Evolutionary conservation across 2,888 invertebrate species (phyloP).

Genomic region (Tridacna crocea): DNA sequence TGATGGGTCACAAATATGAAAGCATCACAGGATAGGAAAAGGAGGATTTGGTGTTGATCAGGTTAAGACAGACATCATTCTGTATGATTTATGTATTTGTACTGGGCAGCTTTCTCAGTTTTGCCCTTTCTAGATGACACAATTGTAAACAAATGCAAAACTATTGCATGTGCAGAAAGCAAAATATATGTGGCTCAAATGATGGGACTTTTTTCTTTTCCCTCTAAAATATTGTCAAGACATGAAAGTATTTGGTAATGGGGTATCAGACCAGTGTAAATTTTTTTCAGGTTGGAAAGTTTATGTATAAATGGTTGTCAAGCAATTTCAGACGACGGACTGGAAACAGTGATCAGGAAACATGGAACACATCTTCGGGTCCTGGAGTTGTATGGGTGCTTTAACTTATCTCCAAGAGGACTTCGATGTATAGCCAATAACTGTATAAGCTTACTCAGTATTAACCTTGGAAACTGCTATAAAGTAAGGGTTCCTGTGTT

Average conservation of each 20-base stretch:
- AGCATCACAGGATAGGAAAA: too few relatives aligned
- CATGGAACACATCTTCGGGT: conserved; percentile 79
- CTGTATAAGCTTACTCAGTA: conserved; percentile 76
- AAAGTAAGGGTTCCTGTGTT: conserved; percentile 69
- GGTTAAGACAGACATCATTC: too few relatives aligned
- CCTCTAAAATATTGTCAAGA: too few relatives aligned
- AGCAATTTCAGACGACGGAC: conserved; percentile 76
- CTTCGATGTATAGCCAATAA: conserved; percentile 72
- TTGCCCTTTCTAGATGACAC: too few relatives aligned
- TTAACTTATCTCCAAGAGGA: conserved; percentile 77
- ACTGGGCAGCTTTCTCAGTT: too few relatives aligned
- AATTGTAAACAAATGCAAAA: too few relatives aligned
- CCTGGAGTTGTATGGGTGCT: conserved; percentile 83
- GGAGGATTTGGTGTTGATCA: too few relatives aligned
- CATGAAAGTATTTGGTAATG: too few relatives aligned
- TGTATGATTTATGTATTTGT: too few relatives aligned
- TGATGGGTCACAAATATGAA: too few relatives aligned
- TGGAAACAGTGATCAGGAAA: conserved; percentile 77
- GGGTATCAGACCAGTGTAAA: not conserved
- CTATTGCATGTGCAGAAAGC: too few relatives aligned
- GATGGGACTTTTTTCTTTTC: not conserved
- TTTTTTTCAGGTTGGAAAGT: conserved; percentile 76
- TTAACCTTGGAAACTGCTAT: conserved; percentile 82
- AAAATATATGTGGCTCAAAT: too few relatives aligned
- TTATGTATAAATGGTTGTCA: conserved; percentile 82